Percentiles rank a stretch among this genome's conserved stretches.
These are phyloP conservation scores for Phorcus lineatus DNA, from an alignment of 2,888 invertebrate species.

Conservation along the genomic window DNA sequence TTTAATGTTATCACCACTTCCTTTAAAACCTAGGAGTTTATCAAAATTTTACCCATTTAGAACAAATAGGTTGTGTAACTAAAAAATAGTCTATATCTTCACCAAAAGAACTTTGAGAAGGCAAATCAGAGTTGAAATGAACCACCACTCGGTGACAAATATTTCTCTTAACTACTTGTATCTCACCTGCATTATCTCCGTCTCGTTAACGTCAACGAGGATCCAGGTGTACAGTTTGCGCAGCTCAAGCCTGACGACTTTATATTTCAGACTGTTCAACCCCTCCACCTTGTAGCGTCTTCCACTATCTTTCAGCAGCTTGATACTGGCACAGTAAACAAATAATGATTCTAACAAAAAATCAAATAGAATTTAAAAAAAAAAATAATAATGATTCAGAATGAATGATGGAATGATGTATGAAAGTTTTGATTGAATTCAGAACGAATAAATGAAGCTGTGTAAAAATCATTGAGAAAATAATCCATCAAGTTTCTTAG, in stretches of 20 bases:
- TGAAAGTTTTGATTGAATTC: too few species aligned
- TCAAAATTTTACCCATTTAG: too few species aligned
- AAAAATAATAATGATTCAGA: not conserved
- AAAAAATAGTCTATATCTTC: too few species aligned
- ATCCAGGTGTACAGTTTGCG: conserved; percentile 52
- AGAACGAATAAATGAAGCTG: not conserved
- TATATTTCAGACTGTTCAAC: conserved; percentile 50
- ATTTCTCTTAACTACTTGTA: too few species aligned
- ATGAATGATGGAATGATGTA: not conserved
- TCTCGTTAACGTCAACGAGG: conserved; percentile 45
- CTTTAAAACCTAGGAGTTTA: too few species aligned
- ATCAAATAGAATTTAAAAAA: not conserved
- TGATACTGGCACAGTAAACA: conserved; percentile 40
- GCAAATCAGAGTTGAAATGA: too few species aligned
- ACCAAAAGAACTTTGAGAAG: too few species aligned
- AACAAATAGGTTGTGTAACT: too few species aligned
- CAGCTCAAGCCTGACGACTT: conserved; percentile 41
- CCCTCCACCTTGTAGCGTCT: conserved; percentile 53
- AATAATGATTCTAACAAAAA: not conserved
- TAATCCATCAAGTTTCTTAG: too few species aligned
- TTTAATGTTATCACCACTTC: too few species aligned
- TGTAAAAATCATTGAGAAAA: not conserved
- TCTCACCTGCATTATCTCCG: conserved; percentile 32
- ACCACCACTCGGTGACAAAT: too few species aligned
- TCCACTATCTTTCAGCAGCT: conserved; percentile 44